Conservation (phyloP, 2,113 vertebrate species). For the Gracilinanus agilis region DNA sequence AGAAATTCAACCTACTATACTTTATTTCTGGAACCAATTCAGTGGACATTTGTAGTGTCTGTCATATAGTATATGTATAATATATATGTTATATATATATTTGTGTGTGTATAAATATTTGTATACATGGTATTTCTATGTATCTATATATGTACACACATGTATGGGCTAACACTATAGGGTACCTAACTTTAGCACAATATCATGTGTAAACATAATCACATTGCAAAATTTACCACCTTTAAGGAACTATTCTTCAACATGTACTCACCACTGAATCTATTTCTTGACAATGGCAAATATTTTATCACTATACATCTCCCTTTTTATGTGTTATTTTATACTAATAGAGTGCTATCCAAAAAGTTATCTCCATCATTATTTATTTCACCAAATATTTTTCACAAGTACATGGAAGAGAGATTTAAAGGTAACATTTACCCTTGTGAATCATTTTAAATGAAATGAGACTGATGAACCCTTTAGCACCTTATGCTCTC, state of each 20-base stretch:
- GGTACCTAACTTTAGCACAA: neutral
- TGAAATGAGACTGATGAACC: neutral
- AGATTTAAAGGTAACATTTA: neutral
- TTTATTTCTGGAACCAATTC: neutral
- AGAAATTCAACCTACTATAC: neutral
- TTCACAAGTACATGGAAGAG: neutral
- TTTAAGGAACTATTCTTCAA: neutral
- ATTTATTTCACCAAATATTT: neutral
- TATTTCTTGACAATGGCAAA: neutral
- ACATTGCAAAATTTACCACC: neutral
- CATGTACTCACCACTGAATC: neutral
- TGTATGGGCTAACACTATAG: rapidly evolving
- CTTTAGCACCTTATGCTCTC: neutral
- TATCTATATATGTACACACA: neutral
- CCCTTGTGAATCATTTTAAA: neutral
- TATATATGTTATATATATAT: too few species aligned
- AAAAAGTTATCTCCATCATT: neutral
- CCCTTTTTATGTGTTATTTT: neutral
- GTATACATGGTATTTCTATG: too few species aligned
- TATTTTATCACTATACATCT: neutral
- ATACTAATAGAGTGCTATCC: neutral
- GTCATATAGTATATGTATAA: neutral
- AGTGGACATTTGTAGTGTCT: neutral
- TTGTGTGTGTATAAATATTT: too few species aligned
- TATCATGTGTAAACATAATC: neutral